These are phyloP conservation scores for Chaenogobius annularis DNA, from an alignment of 2,113 vertebrate species.

Conservation along the genomic window DNA sequence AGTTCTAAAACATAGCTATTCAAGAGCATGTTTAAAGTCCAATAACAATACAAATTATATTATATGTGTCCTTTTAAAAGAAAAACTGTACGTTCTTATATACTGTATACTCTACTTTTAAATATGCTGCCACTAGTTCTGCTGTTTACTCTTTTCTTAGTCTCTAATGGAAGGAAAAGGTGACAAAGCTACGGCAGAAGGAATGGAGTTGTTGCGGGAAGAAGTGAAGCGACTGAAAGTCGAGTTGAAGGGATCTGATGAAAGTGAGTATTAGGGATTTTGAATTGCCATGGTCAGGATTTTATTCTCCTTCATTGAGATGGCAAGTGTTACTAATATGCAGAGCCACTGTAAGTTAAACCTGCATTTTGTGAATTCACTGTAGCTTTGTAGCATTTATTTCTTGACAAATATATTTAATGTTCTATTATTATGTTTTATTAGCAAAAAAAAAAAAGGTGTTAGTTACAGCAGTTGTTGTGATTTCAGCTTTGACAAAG, in stretches of 20 bases:
- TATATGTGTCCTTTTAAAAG: too few species aligned
- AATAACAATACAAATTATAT: too few species aligned
- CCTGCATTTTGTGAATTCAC: background rate
- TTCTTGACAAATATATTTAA: background rate
- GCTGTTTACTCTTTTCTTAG: constrained; percentile 61
- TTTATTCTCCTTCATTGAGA: background rate
- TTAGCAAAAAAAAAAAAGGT: too few species aligned
- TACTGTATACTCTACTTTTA: background rate
- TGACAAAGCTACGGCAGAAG: constrained; percentile 62
- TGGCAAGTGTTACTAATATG: background rate
- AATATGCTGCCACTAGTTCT: background rate
- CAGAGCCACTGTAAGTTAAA: too few species aligned
- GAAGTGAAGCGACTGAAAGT: constrained; percentile 79
- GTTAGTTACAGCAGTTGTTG: constrained; percentile 21
- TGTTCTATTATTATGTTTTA: too few species aligned
- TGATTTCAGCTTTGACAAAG: constrained; percentile 81
- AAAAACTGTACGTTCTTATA: too few species aligned
- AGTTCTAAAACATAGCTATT: too few species aligned
- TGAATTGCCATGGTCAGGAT: background rate
- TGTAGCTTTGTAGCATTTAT: background rate
- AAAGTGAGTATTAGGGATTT: constrained; percentile 69
- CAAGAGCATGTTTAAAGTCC: too few species aligned
- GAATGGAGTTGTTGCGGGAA: constrained; percentile 75
- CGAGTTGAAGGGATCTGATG: constrained; percentile 78
- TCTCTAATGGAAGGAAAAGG: constrained; percentile 71